Evolutionary conservation across 2,888 invertebrate genomes (phyloP).

Genomic region (Philhelius pedissequus): DNA sequence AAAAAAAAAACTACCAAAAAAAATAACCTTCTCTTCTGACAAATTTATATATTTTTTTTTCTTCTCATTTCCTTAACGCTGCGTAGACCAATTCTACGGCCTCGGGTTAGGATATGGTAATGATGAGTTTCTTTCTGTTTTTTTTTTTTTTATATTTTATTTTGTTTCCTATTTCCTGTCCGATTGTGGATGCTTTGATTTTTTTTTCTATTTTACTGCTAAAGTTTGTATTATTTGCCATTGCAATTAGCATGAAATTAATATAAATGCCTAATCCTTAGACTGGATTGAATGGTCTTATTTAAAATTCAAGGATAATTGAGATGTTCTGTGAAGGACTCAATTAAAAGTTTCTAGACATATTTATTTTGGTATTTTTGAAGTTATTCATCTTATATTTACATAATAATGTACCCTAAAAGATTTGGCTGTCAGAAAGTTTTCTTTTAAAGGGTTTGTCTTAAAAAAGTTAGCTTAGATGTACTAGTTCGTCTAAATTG

Average conservation of each 20-base stretch:
- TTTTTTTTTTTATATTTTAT: neutral
- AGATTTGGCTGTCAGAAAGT: too few species aligned
- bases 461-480: too few species aligned
- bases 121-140: slow-evolving; percentile 74
- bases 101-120: slow-evolving; percentile 96
- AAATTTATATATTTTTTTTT: slow-evolving; percentile 21
- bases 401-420: too few species aligned
- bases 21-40: slow-evolving; percentile 33
- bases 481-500: too few species aligned
- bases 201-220: neutral
- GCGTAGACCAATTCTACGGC: slow-evolving; percentile 89
- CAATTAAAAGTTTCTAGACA: neutral
- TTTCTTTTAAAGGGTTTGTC: too few species aligned
- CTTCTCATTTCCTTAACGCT: slow-evolving; percentile 57
- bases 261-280: neutral
- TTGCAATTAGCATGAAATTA: slow-evolving; percentile 35
- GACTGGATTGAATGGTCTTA: neutral
- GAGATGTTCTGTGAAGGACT: neutral
- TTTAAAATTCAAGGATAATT: neutral
- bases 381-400: neutral
- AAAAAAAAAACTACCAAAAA: slow-evolving; percentile 27
- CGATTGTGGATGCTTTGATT: slow-evolving; percentile 6
- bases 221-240: slow-evolving; percentile 9
- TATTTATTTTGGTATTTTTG: neutral
- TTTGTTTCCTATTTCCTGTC: neutral